phyloP scores from a whole-genome alignment of 2,888 invertebrate species.

The Drosophila fulvimacula region DNA sequence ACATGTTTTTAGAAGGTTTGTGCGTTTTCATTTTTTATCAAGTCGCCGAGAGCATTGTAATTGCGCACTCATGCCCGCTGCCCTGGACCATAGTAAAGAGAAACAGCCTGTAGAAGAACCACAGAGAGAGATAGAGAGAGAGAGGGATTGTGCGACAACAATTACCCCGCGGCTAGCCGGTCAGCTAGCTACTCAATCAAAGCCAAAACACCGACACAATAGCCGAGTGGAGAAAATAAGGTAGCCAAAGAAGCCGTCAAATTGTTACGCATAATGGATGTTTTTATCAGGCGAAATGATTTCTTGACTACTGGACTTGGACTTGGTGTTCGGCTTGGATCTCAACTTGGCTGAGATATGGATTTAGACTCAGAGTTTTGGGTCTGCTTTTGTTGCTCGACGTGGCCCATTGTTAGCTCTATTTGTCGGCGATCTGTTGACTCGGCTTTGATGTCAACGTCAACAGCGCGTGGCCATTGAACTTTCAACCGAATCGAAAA shows the following conservation, averaged over 20 bases:
- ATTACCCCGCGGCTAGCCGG: conserved; percentile 72
- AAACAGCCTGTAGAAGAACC: background rate
- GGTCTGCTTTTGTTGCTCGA: conserved; percentile 21
- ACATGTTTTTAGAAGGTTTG: conserved; percentile 55
- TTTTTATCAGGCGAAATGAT: conserved; percentile 81
- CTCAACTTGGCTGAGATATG: conserved; percentile 18
- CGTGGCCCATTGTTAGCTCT: conserved; percentile 27
- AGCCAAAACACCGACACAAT: conserved; percentile 65
- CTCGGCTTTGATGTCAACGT: conserved; percentile 69
- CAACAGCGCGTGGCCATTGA: conserved; percentile 68
- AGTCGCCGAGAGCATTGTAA: conserved; percentile 62
- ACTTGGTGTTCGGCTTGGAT: conserved; percentile 12
- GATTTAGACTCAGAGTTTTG: conserved; percentile 32
- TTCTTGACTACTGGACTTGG: conserved; percentile 81
- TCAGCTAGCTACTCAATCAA: conserved; percentile 72
- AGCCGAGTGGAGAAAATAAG: conserved; percentile 53
- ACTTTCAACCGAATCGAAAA: conserved; percentile 36
- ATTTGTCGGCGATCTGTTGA: conserved; percentile 56
- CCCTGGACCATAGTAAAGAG: conserved; percentile 22
- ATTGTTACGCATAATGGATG: conserved; percentile 82
- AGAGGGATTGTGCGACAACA: conserved; percentile 66
- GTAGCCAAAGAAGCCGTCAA: conserved; percentile 82
- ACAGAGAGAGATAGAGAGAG: background rate
- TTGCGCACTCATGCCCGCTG: conserved; percentile 71
- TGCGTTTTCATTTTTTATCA: conserved; percentile 39